Evolutionary conservation across 2,797 vertebrate genomes (phyloP), one percentile per base, ranked within the genome.

Genomic region (Clarias fuscus): DNA sequence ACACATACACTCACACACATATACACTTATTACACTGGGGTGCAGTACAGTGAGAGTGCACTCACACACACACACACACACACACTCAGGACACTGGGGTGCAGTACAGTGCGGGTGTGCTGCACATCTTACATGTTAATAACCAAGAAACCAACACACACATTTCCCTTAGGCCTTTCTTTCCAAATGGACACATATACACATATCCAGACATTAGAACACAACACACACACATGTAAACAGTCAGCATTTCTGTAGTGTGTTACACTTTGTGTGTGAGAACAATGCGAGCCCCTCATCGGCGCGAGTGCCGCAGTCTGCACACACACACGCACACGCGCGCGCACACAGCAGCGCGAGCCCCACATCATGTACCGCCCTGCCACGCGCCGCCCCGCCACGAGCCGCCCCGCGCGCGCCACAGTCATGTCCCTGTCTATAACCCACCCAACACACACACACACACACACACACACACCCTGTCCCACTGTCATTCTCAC

Each of bases 221-320:
- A 72, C 70, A 72, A 53, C 17, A 77, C 10, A 76, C 73, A 53
- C 71, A 73, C 71, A 53, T 27, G 81, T 53, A 14, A 40, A 71
- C 68, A 84, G 30, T 72, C 86, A 53, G 83, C 70, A 84, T 33
- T 73, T 82, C 70, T 82, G 71, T 83, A 85, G 17, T 73, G 58
- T 73, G 78, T 73, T 56, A 8, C 48, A 58, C 27, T 65, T 40
- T 79, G 58, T 62, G 59, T 73, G 27, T 82, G 65, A 43, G 78
- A 70, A 64, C 27, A 73, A 24, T 17, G 56, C 37, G 78, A 84
- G 4, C 40, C 59, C 87, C 91, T 84, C 83, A 89, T 92, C 87
- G 84, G 88, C 84, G 88, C 84, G 73, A 90, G 90, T 93, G 94
- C 94, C 93, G 94, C 94, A 93, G 93, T 94, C 90, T 91, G 71